A percentile compares a stretch with the other conserved stretches of the same genome.
Evolutionary conservation across 2,888 invertebrate species (phyloP).

Genomic region (Coremacera marginata): DNA sequence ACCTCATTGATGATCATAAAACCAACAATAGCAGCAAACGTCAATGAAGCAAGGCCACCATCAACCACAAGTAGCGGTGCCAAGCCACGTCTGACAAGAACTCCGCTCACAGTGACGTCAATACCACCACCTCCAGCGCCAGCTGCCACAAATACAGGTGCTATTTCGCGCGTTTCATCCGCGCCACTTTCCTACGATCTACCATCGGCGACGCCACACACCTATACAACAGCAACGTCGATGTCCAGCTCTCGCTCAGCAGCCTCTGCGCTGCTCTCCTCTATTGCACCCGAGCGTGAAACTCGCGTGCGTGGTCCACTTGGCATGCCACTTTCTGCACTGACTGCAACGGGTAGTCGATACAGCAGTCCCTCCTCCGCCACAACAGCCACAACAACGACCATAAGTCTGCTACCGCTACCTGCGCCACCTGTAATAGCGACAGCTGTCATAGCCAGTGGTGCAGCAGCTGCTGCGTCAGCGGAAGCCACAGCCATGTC

Average conservation of each 20-base stretch:
- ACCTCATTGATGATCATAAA: slow-evolving; percentile 65
- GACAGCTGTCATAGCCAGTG: slow-evolving; percentile 52
- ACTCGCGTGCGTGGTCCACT: slow-evolving; percentile 58
- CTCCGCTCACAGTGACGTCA: slow-evolving; percentile 36
- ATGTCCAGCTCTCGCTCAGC: slow-evolving; percentile 36
- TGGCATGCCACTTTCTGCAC: slow-evolving; percentile 56
- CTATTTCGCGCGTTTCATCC: slow-evolving; percentile 52
- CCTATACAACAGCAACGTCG: slow-evolving; percentile 53
- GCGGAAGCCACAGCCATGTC: slow-evolving; percentile 41
- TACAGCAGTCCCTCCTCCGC: slow-evolving; percentile 52
- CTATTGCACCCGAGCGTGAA: slow-evolving; percentile 44
- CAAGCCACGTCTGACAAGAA: slow-evolving; percentile 48
- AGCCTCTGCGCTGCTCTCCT: slow-evolving; percentile 45
- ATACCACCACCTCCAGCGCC: slow-evolving; percentile 42
- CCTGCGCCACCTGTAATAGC: slow-evolving; percentile 42
- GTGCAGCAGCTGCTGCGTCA: slow-evolving; percentile 53
- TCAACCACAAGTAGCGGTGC: slow-evolving; percentile 45
- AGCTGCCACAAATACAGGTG: slow-evolving; percentile 44
- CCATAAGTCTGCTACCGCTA: slow-evolving; percentile 44
- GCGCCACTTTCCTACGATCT: slow-evolving; percentile 58
- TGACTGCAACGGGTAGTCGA: slow-evolving; percentile 56
- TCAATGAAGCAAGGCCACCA: slow-evolving; percentile 36
- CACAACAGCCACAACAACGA: slow-evolving; percentile 40
- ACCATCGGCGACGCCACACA: slow-evolving; percentile 62
- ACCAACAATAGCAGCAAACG: slow-evolving; percentile 46